Evolutionary conservation across 2,797 vertebrate genomes (phyloP), one percentile per base, ranked within the genome.

Genomic region (Anas bahamensis): DNA sequence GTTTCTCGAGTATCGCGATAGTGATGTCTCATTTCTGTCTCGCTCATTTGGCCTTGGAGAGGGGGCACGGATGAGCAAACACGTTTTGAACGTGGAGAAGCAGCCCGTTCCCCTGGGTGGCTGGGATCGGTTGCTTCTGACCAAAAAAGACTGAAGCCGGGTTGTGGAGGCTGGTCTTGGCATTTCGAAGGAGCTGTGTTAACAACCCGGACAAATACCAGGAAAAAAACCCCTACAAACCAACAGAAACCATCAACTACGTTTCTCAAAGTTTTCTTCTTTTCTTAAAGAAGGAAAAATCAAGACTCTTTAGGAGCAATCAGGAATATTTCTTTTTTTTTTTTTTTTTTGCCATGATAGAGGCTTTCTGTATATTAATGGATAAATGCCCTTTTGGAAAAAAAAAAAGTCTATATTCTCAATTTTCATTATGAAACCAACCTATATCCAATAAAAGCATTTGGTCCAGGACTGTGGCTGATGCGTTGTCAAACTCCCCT

Each of bases 311-410:
- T 55, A 46, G 33, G 79, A 86, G 79, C 72, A 81, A 73, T 85
- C 63, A 89, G 48, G 53, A 88, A 84, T 78, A 73, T 60, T 89
- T 87, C 5, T 37, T 35, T 35, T 35, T 35, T 37, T 71, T 42
- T 52, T 68, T n/a, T 60, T 61, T 14, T 78, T 83, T 89, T 72
- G 46, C 86, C 56, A 12, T 85, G 76, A 94, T 83, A 85, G 48
- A 83, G 75, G 73, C 72, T 95, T 75, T 95, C 93, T 97, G 95
- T 94, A 72, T 94, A 95, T 94, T 46, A 91, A 81, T 28, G 55
- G 68, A 87, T 65, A 59, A 92, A 81, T 53, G 89, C 23, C 79
- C 33, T 78, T 96, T 83, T 89, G 56, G 63, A 39, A 52, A 73
- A 87, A 88, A 88, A 70, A 46, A 48, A 33, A 5, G 8, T 46